Conservation (phyloP, 53 echinoderm and acorn worm species). For the Echinometra lucunter region DNA sequence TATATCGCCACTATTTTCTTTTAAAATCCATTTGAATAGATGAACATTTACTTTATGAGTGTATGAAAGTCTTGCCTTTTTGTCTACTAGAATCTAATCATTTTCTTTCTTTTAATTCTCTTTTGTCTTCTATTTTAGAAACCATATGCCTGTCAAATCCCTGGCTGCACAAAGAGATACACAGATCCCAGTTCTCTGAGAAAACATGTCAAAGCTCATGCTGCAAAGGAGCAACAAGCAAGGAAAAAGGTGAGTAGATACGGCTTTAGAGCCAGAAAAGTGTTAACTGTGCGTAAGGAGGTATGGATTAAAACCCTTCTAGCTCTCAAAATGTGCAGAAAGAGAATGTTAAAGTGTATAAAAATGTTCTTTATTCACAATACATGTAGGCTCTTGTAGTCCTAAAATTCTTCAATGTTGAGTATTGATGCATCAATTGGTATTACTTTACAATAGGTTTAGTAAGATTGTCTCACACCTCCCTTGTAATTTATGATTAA, state of each 20-base stretch:
- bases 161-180: constrained; percentile 97
- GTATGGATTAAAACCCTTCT: too few relatives aligned
- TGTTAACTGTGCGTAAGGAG: too few relatives aligned
- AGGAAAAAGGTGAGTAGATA: constrained; percentile 88
- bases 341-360: too few relatives aligned
- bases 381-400: too few relatives aligned
- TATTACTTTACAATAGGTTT: background rate
- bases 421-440: too few relatives aligned
- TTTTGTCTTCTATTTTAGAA: constrained; percentile 72
- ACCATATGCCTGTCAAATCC: constrained; percentile 99
- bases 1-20: background rate
- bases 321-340: too few relatives aligned
- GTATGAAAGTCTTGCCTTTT: too few relatives aligned
- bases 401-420: too few relatives aligned
- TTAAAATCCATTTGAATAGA: background rate
- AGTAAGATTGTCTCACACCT: too few relatives aligned
- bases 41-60: too few relatives aligned
- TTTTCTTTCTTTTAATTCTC: background rate
- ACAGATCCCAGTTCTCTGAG: constrained; percentile 98
- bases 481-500: background rate
- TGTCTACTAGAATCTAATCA: too few relatives aligned
- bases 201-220: constrained; percentile 98
- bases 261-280: background rate
- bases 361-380: too few relatives aligned
- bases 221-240: constrained; percentile 99